A percentile compares a stretch with the other conserved stretches of the same genome.
Evolutionary conservation across 2,797 vertebrate species (phyloP).

Genomic region (Trachops cirrhosus): DNA sequence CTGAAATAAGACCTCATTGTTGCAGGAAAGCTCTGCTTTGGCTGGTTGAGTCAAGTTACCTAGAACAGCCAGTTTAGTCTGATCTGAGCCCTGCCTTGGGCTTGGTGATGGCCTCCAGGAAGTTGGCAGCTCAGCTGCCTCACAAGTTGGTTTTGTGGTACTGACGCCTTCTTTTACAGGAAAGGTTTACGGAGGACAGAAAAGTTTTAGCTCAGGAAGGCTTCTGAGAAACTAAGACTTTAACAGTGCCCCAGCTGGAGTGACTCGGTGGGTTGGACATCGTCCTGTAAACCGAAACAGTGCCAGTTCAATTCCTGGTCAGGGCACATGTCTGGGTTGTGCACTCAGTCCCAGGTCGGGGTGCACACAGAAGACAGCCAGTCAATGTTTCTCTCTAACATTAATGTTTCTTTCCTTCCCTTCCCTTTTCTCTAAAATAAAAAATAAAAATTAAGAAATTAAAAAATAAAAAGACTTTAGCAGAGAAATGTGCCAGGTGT

Average conservation of each 20-base stretch:
- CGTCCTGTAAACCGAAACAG: background rate
- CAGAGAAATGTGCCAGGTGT: background rate
- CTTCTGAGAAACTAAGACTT: slow-evolving; percentile 50
- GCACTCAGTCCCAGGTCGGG: background rate
- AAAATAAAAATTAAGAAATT: background rate
- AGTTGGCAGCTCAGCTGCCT: slow-evolving; percentile 36
- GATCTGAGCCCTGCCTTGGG: background rate
- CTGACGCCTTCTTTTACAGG: slow-evolving; percentile 28
- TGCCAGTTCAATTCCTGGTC: background rate
- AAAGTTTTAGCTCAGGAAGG: background rate
- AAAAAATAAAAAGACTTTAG: background rate
- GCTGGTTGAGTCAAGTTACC: background rate
- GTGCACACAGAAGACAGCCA: background rate
- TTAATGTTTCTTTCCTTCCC: background rate
- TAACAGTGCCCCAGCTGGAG: background rate
- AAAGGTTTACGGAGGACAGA: background rate
- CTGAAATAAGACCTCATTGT: background rate
- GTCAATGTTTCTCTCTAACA: background rate
- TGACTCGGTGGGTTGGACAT: background rate
- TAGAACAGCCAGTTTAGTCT: slow-evolving; percentile 38
- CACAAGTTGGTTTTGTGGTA: slow-evolving; percentile 35
- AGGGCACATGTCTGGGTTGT: background rate
- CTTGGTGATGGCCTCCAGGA: slow-evolving; percentile 10
- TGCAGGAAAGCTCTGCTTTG: background rate
- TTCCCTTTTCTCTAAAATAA: background rate